Percentiles rank a stretch among this genome's conserved stretches.
Evolutionary conservation across 1,140 invertebrate genomes (phyloP).

Genomic region (Psilanteris sp.): DNA sequence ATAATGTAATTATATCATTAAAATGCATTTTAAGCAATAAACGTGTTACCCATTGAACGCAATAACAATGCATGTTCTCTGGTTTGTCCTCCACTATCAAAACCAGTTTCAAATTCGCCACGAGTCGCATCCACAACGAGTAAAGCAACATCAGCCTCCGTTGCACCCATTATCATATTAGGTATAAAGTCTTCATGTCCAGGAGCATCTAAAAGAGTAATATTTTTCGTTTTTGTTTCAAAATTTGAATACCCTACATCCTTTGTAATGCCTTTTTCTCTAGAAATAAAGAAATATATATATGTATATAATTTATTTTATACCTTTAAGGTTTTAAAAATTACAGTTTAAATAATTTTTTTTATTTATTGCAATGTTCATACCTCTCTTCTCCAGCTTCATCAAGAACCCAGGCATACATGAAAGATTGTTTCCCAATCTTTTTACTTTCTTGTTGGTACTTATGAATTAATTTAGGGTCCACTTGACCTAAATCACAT

Average conservation of each 20-base stretch:
- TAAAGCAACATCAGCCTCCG: constrained; percentile 97
- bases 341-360: background rate
- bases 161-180: constrained; percentile 99
- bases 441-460: constrained; percentile 99
- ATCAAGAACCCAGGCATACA: constrained; percentile 99
- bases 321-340: no score
- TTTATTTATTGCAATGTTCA: background rate
- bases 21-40: background rate
- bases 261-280: constrained; percentile 95
- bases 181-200: constrained; percentile 99
- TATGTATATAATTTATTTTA: constrained; percentile 10
- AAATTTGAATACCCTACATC: constrained; percentile 97
- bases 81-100: constrained; percentile 98
- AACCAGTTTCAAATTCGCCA: constrained; percentile 99
- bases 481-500: constrained; percentile 93
- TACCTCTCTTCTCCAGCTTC: constrained; percentile 98
- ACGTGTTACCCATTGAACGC: constrained; percentile 87
- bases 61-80: constrained; percentile 97
- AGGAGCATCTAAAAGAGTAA: constrained; percentile 96
- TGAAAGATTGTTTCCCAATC: constrained; percentile 98
- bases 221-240: constrained; percentile 91
- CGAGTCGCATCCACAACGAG: constrained; percentile 96
- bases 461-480: constrained; percentile 95
- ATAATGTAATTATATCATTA: no score
- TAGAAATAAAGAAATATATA: constrained; percentile 69